These are phyloP conservation scores for Sialis fuliginosa DNA, from an alignment of 2,888 invertebrate genomes.

Conservation along the genomic window DNA sequence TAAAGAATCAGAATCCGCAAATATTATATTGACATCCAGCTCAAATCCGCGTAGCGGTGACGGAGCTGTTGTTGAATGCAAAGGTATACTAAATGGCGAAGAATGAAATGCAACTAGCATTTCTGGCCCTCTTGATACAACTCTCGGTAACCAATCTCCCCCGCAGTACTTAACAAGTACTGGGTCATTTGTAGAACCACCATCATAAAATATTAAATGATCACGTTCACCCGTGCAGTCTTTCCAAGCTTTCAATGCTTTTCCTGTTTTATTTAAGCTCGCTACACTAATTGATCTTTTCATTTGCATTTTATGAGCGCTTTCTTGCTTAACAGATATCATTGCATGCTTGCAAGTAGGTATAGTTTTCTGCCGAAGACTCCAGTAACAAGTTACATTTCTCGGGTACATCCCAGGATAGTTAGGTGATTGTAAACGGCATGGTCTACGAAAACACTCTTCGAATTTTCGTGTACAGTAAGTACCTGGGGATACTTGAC, in stretches of 20 bases:
- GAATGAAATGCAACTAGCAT: conserved; percentile 82
- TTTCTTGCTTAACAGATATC: conserved; percentile 68
- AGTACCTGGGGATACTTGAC: conserved; percentile 67
- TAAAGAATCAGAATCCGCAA: conserved; percentile 71
- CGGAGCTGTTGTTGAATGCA: conserved; percentile 40
- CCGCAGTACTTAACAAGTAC: conserved; percentile 77
- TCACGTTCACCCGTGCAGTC: conserved; percentile 71
- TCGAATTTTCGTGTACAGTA: conserved; percentile 73
- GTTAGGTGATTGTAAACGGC: conserved; percentile 77
- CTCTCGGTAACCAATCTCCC: conserved; percentile 67
- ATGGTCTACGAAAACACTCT: conserved; percentile 69
- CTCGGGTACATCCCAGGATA: conserved; percentile 78
- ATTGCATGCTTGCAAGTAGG: conserved; percentile 83
- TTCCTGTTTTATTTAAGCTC: conserved; percentile 51
- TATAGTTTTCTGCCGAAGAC: conserved; percentile 65
- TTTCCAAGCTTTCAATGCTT: conserved; percentile 61
- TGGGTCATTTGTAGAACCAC: conserved; percentile 63
- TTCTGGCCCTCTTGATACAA: conserved; percentile 57
- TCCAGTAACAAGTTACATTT: conserved; percentile 85
- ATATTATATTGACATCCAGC: conserved; percentile 72
- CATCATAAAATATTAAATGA: conserved; percentile 74
- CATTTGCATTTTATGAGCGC: conserved; percentile 54
- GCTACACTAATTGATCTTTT: conserved; percentile 46
- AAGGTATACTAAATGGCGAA: conserved; percentile 64
- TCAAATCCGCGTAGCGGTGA: conserved; percentile 66